Evolutionary conservation across 2,888 invertebrate species (phyloP), one percentile per base, ranked within the genome.

Genomic region (Cryptocheilus praepositus): DNA sequence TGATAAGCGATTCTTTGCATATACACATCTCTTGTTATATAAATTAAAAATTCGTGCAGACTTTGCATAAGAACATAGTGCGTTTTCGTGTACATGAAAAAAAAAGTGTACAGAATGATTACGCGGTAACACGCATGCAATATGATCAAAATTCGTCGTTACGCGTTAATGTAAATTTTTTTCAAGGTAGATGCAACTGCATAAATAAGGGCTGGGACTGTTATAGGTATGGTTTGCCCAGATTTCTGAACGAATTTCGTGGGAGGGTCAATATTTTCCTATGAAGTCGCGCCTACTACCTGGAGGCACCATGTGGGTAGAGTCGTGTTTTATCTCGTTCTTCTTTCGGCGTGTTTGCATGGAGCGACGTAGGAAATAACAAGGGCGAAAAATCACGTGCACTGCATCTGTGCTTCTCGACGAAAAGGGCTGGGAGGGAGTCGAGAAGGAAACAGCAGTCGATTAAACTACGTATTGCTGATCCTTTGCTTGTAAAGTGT

Each of bases 201-300:
- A 73, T 76, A 75, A 73, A 67, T 64, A 78, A 46, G 59, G 71
- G 54, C 72, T 61, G 66, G 58, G 69, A 61, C 36, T 59, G 54
- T 66, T 70, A 52, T 59, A 59, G 63, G 68, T 73, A 67, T 66
- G 68, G 71, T 69, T 49, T 61, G 72, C 74, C 56, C 73, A 75
- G 81, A 83, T 81, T 83, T 74, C 79, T 75, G 67, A 79, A 74
- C 73, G 71, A 82, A 75, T 79, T 79, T 64, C 64, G 63, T 64
- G 59, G 71, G 56, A 83, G 73, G 75, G 83, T 82, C 81, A 83
- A 83, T 83, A 83, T 83, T 83, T 80, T 76, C 81, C 67, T 80
- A 76, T 60, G 73, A 64, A 64, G 71, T 73, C 61, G 64, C 69
- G 73, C 66, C 71, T 18, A 49, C 36, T 71, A 77, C 70, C 70